Evolutionary conservation across 2,888 invertebrate species (phyloP), one percentile per base, ranked within the genome.

Genomic region (Archips xylosteana): DNA sequence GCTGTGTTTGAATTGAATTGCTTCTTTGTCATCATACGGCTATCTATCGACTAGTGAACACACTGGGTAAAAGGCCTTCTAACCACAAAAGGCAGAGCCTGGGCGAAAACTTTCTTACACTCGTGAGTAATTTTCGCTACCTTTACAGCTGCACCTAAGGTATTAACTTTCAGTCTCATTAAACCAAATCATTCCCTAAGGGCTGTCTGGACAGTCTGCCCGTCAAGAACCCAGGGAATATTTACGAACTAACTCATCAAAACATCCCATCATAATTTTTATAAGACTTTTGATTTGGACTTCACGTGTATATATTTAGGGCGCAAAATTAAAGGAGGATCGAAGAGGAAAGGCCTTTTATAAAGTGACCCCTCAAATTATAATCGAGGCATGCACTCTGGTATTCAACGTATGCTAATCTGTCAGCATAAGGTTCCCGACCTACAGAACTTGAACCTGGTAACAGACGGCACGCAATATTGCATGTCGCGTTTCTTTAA

Each of bases 391-490:
- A 68, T 64, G 64, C 49, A 49, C 64, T 63, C 67, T 54, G 73
- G 68, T 63, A 73, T 73, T 69, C 73, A 64, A 63, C 68, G 68
- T 68, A 73, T 73, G 72, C 47, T 68, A 68, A 73, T 69, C 34
- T n/a, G 42, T 54, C 32, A 42, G 57, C 66, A 74, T 83, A 83
- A 84, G 85, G 85, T 86, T 84, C 84, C 83, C 85, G 84, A 89
- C 86, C 86, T 83, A 81, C 78, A 80, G 79, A 82, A 81, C 79
- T 74, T 81, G 82, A 80, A 78, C 82, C 78, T 81, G 78, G 79
- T 77, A 83, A 83, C 82, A 80, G 79, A 74, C 79, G 72, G 75
- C 89, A 89, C 87, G 90, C 89, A 81, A 88, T 78, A 84, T 88
- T 75, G 85, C 87, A 85, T 87, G 84, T 80, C 87, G 85, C 87